phyloP scores from a whole-genome alignment of 2,113 vertebrate genomes.

The Thomomys bottae region DNA sequence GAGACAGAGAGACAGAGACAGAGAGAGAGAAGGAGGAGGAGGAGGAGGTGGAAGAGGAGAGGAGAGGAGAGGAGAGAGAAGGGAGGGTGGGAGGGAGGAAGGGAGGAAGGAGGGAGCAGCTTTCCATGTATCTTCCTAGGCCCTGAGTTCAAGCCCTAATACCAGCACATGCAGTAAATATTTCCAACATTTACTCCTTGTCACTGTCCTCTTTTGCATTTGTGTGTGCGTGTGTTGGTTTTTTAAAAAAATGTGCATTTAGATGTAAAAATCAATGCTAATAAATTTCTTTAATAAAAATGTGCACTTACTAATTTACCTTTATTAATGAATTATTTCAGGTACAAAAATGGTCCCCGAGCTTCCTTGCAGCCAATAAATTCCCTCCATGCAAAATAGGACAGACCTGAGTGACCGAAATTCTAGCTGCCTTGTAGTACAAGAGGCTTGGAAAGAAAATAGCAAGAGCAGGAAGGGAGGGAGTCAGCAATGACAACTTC shows the following conservation, averaged over 20 bases:
- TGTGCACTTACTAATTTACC: background rate
- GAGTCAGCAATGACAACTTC: background rate
- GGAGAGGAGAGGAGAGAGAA: background rate
- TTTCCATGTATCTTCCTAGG: background rate
- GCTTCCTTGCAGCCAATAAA: background rate
- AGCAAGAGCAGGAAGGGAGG: background rate
- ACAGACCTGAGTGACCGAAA: background rate
- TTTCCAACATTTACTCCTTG: too few relatives aligned
- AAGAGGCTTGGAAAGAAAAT: background rate
- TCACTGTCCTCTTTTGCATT: background rate
- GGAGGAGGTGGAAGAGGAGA: too few relatives aligned
- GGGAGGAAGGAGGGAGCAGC: too few relatives aligned
- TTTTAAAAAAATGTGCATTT: background rate
- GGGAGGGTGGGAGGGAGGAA: too few relatives aligned
- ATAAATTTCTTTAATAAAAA: too few relatives aligned
- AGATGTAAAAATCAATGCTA: too few relatives aligned
- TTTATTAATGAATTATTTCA: background rate
- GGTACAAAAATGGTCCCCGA: slow-evolving; percentile 4
- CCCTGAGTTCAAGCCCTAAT: too few relatives aligned
- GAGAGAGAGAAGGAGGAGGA: too few relatives aligned
- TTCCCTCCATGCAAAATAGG: rapidly evolving
- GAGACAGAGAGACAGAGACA: too few relatives aligned
- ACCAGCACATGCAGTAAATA: too few relatives aligned
- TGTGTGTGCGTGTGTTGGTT: background rate
- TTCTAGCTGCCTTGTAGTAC: background rate